Evolutionary conservation across 2,797 vertebrate genomes (phyloP).

Genomic region (Odontamblyopus rebecca): DNA sequence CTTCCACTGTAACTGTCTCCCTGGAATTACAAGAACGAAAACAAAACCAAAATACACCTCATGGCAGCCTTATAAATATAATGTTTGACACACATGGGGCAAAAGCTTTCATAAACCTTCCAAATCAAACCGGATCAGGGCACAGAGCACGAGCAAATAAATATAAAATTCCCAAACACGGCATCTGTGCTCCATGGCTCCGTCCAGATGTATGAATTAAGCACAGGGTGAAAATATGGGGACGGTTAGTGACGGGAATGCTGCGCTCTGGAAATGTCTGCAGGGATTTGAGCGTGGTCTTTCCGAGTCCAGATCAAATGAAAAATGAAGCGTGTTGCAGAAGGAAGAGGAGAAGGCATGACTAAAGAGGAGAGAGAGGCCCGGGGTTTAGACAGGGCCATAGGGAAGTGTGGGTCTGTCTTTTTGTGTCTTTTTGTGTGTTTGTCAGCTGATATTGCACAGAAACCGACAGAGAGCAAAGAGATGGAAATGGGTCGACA

Average conservation of each 20-base stretch:
- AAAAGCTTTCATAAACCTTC: constrained; percentile 21
- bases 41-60: not conserved
- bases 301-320: constrained; percentile 61
- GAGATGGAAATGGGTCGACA: too few relatives aligned
- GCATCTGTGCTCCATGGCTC: constrained; percentile 41
- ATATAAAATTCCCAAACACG: constrained; percentile 33
- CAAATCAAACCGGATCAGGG: constrained; percentile 36
- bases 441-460: too few relatives aligned
- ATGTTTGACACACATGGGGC: constrained; percentile 18
- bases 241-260: constrained; percentile 31
- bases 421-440: too few relatives aligned
- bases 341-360: constrained; percentile 45
- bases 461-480: too few relatives aligned
- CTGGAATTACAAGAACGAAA: not conserved
- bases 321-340: constrained; percentile 60
- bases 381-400: constrained; percentile 20
- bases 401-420: constrained; percentile 25
- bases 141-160: constrained; percentile 23
- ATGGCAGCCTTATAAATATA: constrained; percentile 28
- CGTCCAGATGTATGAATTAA: constrained; percentile 56
- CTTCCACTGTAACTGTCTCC: not conserved
- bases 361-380: constrained; percentile 43
- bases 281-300: constrained; percentile 39
- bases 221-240: constrained; percentile 20
- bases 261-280: constrained; percentile 42